Evolutionary conservation across 1,140 invertebrate species (phyloP).

Genomic region (Oscheius sp.): DNA sequence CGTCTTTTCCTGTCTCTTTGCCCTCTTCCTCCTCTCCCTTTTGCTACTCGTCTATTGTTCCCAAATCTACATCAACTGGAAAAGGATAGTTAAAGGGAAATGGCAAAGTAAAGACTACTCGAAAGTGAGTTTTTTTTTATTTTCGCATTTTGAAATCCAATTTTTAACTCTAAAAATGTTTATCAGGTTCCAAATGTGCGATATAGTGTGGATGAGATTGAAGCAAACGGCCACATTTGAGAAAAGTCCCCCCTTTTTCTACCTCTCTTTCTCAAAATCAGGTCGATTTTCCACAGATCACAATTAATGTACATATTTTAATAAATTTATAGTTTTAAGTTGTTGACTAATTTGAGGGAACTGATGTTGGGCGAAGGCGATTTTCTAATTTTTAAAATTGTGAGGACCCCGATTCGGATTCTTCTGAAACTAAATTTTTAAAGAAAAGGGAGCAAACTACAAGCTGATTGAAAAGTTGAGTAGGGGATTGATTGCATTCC

Average conservation of each 20-base stretch:
- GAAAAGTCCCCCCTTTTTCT: too few species aligned
- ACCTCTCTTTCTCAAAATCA: neutral
- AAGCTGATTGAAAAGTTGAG: conserved; percentile 13
- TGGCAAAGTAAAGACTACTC: neutral
- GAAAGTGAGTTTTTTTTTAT: too few species aligned
- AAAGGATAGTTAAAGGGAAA: conserved; percentile 1
- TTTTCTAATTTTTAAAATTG: too few species aligned
- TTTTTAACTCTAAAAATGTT: neutral
- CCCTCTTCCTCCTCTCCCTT: neutral
- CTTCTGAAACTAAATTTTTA: too few species aligned
- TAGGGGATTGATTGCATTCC: conserved; percentile 25
- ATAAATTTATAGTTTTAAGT: too few species aligned
- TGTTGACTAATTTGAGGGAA: too few species aligned
- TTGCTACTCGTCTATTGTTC: neutral
- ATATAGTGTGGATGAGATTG: neutral
- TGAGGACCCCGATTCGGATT: too few species aligned
- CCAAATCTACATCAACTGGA: conserved; percentile 8
- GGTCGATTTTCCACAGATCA: too few species aligned
- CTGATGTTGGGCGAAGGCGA: too few species aligned
- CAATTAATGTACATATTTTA: too few species aligned
- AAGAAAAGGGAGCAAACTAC: too few species aligned
- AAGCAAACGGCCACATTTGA: neutral
- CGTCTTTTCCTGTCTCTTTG: neutral
- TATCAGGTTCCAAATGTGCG: neutral
- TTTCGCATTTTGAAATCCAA: too few species aligned